phyloP scores from a whole-genome alignment of 2,797 vertebrate genomes.

The Caiman crocodilus region DNA sequence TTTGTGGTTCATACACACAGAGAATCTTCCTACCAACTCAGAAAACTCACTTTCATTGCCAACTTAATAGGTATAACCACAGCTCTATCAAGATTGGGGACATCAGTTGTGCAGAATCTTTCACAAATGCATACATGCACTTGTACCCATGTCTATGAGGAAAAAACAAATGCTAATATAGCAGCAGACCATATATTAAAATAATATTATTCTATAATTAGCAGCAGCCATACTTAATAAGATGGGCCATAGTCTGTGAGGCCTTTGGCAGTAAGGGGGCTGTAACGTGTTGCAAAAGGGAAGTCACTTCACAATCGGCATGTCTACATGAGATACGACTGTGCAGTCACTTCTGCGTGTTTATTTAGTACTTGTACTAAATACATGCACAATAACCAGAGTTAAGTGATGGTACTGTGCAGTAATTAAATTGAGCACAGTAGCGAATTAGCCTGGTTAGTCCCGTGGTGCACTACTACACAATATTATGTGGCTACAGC shows the following conservation, averaged over 20 bases:
- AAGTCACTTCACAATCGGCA: neutral
- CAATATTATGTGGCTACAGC: too few species aligned
- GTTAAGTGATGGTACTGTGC: too few species aligned
- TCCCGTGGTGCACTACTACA: too few species aligned
- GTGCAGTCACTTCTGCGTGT: too few species aligned
- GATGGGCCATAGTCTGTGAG: neutral
- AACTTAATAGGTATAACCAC: neutral
- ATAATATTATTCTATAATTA: neutral
- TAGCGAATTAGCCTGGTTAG: too few species aligned
- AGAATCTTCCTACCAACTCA: too few species aligned
- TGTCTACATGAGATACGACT: too few species aligned
- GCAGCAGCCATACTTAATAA: neutral
- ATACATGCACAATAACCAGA: too few species aligned
- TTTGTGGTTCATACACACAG: neutral
- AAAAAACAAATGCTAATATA: neutral
- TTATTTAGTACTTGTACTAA: too few species aligned
- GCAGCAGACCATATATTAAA: neutral
- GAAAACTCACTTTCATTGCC: neutral
- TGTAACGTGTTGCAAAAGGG: neutral
- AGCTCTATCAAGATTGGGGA: too few species aligned
- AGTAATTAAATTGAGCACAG: too few species aligned
- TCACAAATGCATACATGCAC: accelerated
- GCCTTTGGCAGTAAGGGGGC: neutral
- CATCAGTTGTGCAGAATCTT: neutral
- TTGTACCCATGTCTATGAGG: neutral